These are phyloP conservation scores for Phthorimaea operculella DNA, from an alignment of 1,140 invertebrate genomes.

Conservation along the genomic window DNA sequence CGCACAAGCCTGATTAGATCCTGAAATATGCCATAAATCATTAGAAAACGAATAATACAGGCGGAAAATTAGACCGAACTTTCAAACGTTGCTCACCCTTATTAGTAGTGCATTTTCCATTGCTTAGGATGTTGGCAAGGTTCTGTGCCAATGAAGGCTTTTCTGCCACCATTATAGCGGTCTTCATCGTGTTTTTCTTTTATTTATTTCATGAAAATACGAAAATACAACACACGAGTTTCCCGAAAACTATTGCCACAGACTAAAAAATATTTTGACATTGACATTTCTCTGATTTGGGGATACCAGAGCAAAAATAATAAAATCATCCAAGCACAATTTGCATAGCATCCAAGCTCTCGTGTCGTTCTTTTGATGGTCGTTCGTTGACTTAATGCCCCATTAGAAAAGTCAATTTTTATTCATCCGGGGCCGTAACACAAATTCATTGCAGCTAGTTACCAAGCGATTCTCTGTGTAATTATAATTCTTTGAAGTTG, in stretches of 20 bases:
- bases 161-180: slow-evolving; percentile 98
- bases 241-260: background rate
- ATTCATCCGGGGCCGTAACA: no score
- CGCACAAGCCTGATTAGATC: slow-evolving; percentile 89
- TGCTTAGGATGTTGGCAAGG: slow-evolving; percentile 94
- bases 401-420: no score
- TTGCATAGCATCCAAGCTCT: no score
- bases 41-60: slow-evolving; percentile 5
- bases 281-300: no score
- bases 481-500: no score
- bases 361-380: no score
- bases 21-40: slow-evolving; percentile 54
- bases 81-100: slow-evolving; percentile 77
- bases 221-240: background rate
- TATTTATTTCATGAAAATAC: background rate
- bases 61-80: background rate
- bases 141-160: slow-evolving; percentile 98
- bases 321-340: no score
- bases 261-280: background rate
- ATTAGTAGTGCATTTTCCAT: slow-evolving; percentile 80
- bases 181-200: slow-evolving; percentile 75
- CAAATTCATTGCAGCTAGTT: no score
- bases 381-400: no score
- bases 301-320: no score
- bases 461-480: no score